Conservation (phyloP, 2,888 invertebrate genomes). For the Lapara coniferarum region DNA sequence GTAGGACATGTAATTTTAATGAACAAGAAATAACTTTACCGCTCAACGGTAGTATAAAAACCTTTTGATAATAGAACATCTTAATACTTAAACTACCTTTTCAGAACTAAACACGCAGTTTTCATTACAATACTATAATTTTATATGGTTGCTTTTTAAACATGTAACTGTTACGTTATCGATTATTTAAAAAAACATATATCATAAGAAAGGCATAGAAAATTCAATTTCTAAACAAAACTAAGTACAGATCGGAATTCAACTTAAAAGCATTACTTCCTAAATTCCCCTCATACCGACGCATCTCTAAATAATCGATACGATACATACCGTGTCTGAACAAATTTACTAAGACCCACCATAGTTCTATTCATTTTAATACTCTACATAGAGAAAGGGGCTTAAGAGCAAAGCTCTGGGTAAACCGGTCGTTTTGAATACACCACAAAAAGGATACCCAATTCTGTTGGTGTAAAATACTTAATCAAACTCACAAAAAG, state of each 20-base stretch:
- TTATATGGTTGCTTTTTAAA: too few species aligned
- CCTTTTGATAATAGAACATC: too few species aligned
- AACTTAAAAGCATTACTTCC: constrained; percentile 46
- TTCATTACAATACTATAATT: too few species aligned
- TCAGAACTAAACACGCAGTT: too few species aligned
- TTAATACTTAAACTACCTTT: too few species aligned
- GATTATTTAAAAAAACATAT: too few species aligned
- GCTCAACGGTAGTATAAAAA: too few species aligned
- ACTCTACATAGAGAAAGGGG: not conserved
- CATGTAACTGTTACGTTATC: too few species aligned
- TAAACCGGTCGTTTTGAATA: constrained; percentile 15
- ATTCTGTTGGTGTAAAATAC: constrained; percentile 35
- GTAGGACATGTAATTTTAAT: too few species aligned
- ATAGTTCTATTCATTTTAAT: constrained; percentile 41
- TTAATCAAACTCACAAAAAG: constrained; percentile 30
- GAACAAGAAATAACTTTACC: too few species aligned
- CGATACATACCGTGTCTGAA: constrained; percentile 46
- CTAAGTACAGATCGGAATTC: constrained; percentile 13
- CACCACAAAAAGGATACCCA: constrained; percentile 36
- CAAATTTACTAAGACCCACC: constrained; percentile 34
- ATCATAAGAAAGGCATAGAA: not conserved
- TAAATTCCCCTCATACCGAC: constrained; percentile 51
- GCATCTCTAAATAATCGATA: constrained; percentile 44
- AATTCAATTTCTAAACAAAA: not conserved
- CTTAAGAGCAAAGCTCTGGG: not conserved